Percentiles rank a stretch among this genome's conserved stretches.
These are phyloP conservation scores for Xyrichtys novacula DNA, from an alignment of 2,797 vertebrate genomes.

Conservation along the genomic window DNA sequence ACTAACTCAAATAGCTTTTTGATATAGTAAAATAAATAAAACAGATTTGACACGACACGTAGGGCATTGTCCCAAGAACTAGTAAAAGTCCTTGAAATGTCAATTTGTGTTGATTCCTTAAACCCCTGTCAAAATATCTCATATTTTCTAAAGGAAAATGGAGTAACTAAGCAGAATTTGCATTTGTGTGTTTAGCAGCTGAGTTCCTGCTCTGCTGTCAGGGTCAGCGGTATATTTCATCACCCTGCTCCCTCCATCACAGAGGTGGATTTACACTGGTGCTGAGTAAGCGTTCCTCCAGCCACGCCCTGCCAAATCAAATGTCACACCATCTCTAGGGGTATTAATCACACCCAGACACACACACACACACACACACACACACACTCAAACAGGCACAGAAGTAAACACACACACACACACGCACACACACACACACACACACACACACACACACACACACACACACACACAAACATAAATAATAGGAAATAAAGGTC, in stretches of 20 bases:
- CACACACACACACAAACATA: conserved; percentile 10
- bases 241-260: conserved; percentile 52
- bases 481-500: conserved; percentile 43
- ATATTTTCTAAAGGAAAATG: not conserved
- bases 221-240: conserved; percentile 58
- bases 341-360: conserved; percentile 77
- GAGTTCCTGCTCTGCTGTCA: conserved; percentile 8
- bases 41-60: too few species aligned
- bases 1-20: too few species aligned
- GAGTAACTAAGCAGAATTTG: conserved; percentile 2
- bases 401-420: conserved; percentile 19
- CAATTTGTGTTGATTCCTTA: too few species aligned
- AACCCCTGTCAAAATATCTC: too few species aligned
- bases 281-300: conserved; percentile 69
- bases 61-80: too few species aligned
- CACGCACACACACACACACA: conserved; percentile 47
- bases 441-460: conserved; percentile 16
- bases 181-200: conserved; percentile 13
- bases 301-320: conserved; percentile 76
- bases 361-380: conserved; percentile 16
- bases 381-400: too few species aligned
- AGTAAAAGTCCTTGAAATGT: too few species aligned
- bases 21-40: too few species aligned
- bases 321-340: conserved; percentile 77
- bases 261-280: conserved; percentile 76